Conservation (phyloP, 2,113 vertebrate genomes). For the Burhinus bistriatus region DNA sequence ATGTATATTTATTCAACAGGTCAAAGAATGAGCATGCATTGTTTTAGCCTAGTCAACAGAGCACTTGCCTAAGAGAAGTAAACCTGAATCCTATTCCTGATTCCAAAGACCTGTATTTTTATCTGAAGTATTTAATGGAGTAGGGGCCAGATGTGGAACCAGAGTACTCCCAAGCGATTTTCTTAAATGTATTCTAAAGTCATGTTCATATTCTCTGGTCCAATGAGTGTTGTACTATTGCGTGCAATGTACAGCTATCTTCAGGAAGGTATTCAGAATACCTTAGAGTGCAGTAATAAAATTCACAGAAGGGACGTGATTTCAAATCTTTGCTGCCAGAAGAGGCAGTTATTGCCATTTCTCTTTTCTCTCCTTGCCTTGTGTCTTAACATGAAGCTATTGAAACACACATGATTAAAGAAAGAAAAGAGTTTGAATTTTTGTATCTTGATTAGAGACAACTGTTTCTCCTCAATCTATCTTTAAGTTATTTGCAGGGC, state of each 20-base stretch:
- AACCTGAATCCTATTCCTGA: neutral
- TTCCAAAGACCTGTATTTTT: neutral
- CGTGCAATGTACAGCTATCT: neutral
- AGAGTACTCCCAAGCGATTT: neutral
- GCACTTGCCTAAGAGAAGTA: neutral
- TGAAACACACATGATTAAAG: neutral
- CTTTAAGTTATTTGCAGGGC: neutral
- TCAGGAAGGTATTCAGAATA: neutral
- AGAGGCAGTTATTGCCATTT: neutral
- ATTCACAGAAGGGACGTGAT: neutral
- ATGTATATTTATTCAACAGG: neutral
- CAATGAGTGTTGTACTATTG: neutral
- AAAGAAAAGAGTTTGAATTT: neutral
- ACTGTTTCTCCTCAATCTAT: neutral
- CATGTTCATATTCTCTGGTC: neutral
- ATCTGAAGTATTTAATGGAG: neutral
- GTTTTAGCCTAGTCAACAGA: neutral
- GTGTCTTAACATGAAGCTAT: neutral
- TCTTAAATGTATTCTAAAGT: neutral
- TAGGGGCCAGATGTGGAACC: neutral
- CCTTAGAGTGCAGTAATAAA: neutral
- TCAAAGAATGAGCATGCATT: neutral
- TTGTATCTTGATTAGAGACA: neutral
- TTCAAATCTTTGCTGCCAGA: neutral
- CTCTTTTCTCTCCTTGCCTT: neutral